Conservation (phyloP, 2,888 invertebrate genomes). For the Iphiclides podalirius region DNA sequence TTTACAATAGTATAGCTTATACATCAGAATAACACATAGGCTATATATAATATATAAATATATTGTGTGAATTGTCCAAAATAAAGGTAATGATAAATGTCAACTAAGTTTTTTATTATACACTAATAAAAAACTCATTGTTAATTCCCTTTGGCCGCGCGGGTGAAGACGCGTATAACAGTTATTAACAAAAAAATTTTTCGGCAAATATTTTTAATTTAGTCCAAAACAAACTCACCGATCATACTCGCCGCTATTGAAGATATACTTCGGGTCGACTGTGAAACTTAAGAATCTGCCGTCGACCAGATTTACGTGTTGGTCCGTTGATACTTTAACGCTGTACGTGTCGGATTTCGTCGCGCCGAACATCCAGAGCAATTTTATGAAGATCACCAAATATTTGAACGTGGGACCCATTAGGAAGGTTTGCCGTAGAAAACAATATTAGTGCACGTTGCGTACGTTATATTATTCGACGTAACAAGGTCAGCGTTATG, state of each 20-base stretch:
- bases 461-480: constrained; percentile 20
- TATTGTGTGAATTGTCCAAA: no score
- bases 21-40: no score
- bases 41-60: no score
- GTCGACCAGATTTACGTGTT: constrained; percentile 82
- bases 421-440: neutral
- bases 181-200: no score
- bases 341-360: constrained; percentile 64
- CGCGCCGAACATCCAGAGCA: constrained; percentile 26
- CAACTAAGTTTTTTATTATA: no score
- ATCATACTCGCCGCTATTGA: constrained; percentile 53
- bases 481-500: constrained; percentile 35
- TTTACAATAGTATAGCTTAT: no score
- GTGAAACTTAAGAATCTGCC: constrained; percentile 87
- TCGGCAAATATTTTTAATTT: no score
- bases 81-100: no score
- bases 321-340: constrained; percentile 81
- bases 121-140: no score
- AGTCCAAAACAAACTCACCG: constrained; percentile 31
- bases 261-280: constrained; percentile 84
- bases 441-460: neutral
- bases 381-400: constrained; percentile 5
- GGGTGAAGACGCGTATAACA: no score
- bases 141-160: no score
- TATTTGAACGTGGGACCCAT: constrained; percentile 21